Base-by-base conservation (phyloP, 2,888 invertebrate genomes). In the Tipula unca region DNA sequence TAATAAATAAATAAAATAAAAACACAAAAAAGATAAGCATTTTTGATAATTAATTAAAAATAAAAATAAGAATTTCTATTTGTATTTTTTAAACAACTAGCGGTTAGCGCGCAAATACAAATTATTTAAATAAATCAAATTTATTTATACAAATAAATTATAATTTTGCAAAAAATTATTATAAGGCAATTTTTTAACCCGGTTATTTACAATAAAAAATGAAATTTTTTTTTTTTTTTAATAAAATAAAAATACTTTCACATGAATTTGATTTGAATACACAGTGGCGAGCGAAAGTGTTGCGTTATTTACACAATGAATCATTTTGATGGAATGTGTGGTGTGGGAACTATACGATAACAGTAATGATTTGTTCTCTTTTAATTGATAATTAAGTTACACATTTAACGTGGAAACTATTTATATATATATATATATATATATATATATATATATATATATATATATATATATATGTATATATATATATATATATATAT, bases 151-250 rank as follows among this genome's bases (percentile, higher is more conserved):
- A 25, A 20, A 48, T 69, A 69, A 69, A 69, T 69, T 69, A 69
- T 69, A 69, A 69, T 69, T 69, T 69, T 69, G 69, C 69, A 69
- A 69, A 69, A 20, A 69, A 69, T 69, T 69, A 17, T 69, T 69
- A 25, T 69, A 69, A 69, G 69, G 69, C 69, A 69, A 69, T 25
- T 25, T 20, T 17, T 69, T 69, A 69, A 69, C 69, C 69, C 69
- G 69, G 69, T 69, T 69, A 69, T 69, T 69, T 69, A 69, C 69
- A 69, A 69, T 69, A 69, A 69, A 25, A 48, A 69, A 69, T 69
- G 69, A 69, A 69, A 69, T 25, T 6, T 39, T 39, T 39, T 36
- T 39, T 10, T 32, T 0, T 32, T n/a, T n/a, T n/a, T n/a, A n/a
- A n/a, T n/a, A 35, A 35, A 35, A n/a, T 25, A 69, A 69, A 69